Percentiles rank a stretch among this genome's conserved stretches.
Evolutionary conservation across 2,888 invertebrate genomes (phyloP).

Genomic region (Sympetrum striolatum): DNA sequence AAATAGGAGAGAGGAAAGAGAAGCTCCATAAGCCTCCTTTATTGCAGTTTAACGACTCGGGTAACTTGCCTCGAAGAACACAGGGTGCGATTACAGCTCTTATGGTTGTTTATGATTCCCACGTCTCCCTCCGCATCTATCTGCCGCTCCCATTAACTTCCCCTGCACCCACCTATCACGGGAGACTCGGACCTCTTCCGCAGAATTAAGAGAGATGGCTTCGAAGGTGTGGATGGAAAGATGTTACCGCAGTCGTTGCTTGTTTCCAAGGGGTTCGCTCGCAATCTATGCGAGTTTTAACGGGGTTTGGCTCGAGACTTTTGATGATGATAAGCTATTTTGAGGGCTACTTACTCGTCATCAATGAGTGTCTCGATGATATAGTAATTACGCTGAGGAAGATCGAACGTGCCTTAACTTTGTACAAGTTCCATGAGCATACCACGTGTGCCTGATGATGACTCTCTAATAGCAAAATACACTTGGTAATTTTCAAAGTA

Average conservation of each 20-base stretch:
- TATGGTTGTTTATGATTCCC: slow-evolving; percentile 40
- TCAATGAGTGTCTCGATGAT: background rate
- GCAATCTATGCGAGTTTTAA: background rate
- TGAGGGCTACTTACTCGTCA: background rate
- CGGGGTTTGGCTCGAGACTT: too few relatives aligned
- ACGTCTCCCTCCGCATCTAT: background rate
- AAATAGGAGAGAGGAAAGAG: background rate
- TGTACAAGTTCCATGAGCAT: too few relatives aligned
- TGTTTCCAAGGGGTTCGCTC: background rate
- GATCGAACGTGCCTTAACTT: too few relatives aligned
- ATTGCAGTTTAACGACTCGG: slow-evolving; percentile 42
- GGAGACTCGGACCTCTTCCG: background rate
- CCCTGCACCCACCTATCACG: background rate
- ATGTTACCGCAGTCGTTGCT: background rate
- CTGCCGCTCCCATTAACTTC: background rate
- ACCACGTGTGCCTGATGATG: too few relatives aligned
- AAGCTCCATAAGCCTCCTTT: slow-evolving; percentile 27
- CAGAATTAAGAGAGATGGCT: slow-evolving; percentile 24
- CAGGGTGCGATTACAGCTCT: slow-evolving; percentile 36
- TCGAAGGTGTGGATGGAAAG: slow-evolving; percentile 11
- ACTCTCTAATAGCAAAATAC: too few relatives aligned
- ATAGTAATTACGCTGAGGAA: background rate
- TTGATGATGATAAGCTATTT: too few relatives aligned
- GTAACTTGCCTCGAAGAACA: slow-evolving; percentile 37
- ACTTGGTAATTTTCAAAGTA: too few relatives aligned